phyloP scores from a whole-genome alignment of 2,113 vertebrate species.

The Egretta garzetta region DNA sequence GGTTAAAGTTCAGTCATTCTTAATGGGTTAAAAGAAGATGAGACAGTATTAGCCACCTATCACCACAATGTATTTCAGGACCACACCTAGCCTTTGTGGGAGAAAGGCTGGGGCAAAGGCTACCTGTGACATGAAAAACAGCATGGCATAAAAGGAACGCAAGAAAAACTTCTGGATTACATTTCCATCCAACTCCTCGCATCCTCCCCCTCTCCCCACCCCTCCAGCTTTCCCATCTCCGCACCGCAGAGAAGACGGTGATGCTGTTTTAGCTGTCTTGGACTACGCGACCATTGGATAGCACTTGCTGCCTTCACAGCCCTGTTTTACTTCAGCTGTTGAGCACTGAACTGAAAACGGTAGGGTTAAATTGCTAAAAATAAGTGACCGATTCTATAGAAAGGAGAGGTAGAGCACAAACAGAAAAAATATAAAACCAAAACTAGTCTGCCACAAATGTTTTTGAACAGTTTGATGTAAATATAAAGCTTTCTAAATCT shows the following conservation, averaged over 20 bases:
- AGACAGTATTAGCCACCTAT: not conserved
- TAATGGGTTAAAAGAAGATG: not conserved
- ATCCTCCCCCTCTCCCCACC: no score
- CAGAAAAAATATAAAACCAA: not conserved
- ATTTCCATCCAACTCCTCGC: not conserved
- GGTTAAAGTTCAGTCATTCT: not conserved
- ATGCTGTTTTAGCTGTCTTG: not conserved
- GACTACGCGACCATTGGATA: not conserved
- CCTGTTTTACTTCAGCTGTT: not conserved
- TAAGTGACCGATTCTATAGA: not conserved
- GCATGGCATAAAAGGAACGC: not conserved
- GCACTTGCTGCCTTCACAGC: not conserved
- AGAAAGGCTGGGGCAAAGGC: not conserved
- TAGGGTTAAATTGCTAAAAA: not conserved
- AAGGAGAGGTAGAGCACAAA: not conserved
- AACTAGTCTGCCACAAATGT: not conserved
- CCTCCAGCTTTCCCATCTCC: not conserved
- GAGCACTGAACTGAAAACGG: not conserved
- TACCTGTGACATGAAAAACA: not conserved
- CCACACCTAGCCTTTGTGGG: not conserved
- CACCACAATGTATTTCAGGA: fast-evolving
- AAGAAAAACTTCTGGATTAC: not conserved
- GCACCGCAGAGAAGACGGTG: not conserved
- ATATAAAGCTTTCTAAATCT: not conserved
- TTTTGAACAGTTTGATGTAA: not conserved